Percentiles rank a stretch among this genome's conserved stretches.
phyloP scores from a whole-genome alignment of 2,113 vertebrate genomes.

The Passerina amoena region DNA sequence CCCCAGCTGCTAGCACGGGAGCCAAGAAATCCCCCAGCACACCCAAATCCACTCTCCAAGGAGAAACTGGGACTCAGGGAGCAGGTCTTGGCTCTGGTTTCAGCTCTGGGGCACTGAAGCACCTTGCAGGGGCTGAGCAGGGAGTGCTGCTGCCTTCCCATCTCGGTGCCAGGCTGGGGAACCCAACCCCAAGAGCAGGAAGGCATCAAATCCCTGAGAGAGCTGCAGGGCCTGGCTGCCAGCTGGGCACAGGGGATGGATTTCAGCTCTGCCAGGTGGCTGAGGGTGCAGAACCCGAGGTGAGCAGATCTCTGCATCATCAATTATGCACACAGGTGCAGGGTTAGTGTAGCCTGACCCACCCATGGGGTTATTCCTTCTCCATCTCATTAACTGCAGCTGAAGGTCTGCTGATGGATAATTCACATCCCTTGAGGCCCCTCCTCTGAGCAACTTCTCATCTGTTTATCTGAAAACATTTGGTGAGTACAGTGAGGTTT shows the following conservation, averaged over 20 bases:
- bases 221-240: constrained; percentile 17
- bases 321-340: constrained; percentile 38
- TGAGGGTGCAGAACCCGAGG: not conserved
- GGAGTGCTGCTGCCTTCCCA: not conserved
- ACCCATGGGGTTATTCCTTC: not conserved
- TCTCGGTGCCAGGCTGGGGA: constrained; percentile 13
- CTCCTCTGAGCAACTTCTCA: not conserved
- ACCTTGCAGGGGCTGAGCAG: not conserved
- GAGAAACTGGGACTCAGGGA: not conserved
- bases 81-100: not conserved
- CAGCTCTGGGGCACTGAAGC: not conserved
- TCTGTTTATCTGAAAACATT: not conserved
- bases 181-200: constrained; percentile 63
- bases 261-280: constrained; percentile 51
- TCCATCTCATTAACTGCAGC: constrained; percentile 5
- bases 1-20: not conserved
- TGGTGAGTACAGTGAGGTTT: not conserved
- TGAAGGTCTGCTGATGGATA: not conserved
- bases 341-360: not conserved
- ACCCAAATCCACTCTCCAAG: not conserved
- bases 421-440: not conserved
- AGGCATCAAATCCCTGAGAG: constrained; percentile 46
- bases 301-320: not conserved
- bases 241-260: constrained; percentile 50
- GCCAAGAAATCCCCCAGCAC: not conserved